Conservation (phyloP, 1,140 invertebrate species). For the Bombus sylvicola region DNA sequence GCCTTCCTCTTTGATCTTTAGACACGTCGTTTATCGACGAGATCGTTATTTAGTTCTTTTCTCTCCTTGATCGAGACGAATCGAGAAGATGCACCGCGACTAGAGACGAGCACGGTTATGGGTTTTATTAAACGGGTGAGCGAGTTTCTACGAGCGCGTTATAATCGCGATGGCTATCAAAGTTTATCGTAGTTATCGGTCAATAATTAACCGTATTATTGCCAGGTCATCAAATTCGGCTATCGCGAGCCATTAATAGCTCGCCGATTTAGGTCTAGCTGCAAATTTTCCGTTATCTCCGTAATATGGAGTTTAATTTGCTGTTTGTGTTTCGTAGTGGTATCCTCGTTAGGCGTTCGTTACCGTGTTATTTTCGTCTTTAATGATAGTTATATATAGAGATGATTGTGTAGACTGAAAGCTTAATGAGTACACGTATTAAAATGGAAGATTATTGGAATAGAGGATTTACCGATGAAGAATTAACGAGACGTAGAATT, state of each 20-base stretch:
- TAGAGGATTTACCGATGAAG: not conserved
- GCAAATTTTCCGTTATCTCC: conserved; percentile 34
- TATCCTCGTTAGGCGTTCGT: not conserved
- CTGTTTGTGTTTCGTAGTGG: not conserved
- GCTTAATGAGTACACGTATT: not conserved
- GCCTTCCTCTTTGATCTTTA: conserved; percentile 25
- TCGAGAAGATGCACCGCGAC: not conserved
- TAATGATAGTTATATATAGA: conserved; percentile 6
- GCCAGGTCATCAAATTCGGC: conserved; percentile 32
- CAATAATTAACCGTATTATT: conserved; percentile 43
- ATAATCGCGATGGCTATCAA: conserved; percentile 14
- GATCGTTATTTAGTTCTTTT: not conserved
- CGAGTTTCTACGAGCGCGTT: not conserved
- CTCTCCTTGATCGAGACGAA: not conserved
- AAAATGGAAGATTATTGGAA: not conserved
- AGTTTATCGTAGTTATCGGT: conserved; percentile 29
- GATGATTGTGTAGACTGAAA: not conserved
- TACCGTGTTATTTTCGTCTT: not conserved
- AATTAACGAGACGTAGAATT: not conserved
- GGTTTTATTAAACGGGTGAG: conserved; percentile 6
- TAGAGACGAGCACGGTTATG: not conserved
- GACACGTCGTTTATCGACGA: not conserved
- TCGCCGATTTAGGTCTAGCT: conserved; percentile 33
- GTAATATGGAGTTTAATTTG: conserved; percentile 24
- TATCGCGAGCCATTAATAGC: conserved; percentile 37